Percentiles rank a stretch among this genome's conserved stretches.
Evolutionary conservation across 2,113 vertebrate species (phyloP).

Genomic region (Sphaerodactylus townsendi): DNA sequence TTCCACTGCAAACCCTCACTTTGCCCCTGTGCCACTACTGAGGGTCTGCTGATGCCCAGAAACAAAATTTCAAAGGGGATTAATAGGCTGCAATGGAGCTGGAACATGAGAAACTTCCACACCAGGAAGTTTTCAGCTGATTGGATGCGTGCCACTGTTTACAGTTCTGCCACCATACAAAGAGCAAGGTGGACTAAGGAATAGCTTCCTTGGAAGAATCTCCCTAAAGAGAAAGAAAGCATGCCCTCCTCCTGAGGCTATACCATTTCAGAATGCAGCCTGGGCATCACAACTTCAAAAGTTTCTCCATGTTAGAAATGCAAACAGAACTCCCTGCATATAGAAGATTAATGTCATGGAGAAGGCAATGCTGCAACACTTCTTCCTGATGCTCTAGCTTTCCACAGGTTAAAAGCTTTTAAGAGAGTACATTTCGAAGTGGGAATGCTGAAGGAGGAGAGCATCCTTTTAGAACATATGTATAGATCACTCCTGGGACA

Average conservation of each 20-base stretch:
- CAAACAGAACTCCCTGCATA: neutral
- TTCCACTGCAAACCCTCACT: too few relatives aligned
- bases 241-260: neutral
- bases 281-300: neutral
- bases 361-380: neutral
- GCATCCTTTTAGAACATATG: neutral
- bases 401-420: neutral
- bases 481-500: neutral
- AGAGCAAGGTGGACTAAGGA: neutral
- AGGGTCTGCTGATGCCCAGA: too few relatives aligned
- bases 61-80: too few relatives aligned
- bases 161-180: neutral
- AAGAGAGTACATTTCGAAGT: neutral
- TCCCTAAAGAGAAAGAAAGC: neutral
- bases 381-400: neutral
- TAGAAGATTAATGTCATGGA: neutral
- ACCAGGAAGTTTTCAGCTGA: too few relatives aligned
- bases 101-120: too few relatives aligned
- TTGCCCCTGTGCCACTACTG: too few relatives aligned
- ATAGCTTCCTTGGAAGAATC: neutral
- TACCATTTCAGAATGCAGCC: neutral
- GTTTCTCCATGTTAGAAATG: neutral
- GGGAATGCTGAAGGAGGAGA: neutral
- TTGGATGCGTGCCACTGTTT: too few relatives aligned
- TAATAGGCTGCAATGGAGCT: too few relatives aligned